These are phyloP conservation scores for Tragulus kanchil DNA, from an alignment of 2,113 vertebrate genomes.

Conservation along the genomic window DNA sequence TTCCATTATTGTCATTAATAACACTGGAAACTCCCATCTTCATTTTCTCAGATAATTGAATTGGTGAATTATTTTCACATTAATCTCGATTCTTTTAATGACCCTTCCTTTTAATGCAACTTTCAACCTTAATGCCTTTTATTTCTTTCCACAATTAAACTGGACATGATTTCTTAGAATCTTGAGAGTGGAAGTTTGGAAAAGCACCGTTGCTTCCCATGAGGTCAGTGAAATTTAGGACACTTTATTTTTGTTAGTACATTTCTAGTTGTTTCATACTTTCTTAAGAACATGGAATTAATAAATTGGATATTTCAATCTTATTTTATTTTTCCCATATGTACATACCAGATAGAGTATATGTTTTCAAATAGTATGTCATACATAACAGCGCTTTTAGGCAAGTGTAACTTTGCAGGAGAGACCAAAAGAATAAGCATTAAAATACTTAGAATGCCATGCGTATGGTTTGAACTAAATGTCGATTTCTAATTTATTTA, in stretches of 20 bases:
- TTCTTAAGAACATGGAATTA: neutral
- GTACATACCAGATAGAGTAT: neutral
- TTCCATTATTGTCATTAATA: slow-evolving; percentile 70
- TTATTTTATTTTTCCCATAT: too few relatives aligned
- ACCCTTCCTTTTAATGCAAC: slow-evolving; percentile 14
- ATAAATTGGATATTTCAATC: slow-evolving; percentile 3
- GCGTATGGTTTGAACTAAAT: neutral
- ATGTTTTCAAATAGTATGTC: neutral
- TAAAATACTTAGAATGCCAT: neutral
- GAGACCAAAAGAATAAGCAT: neutral
- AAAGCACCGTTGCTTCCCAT: slow-evolving; percentile 21
- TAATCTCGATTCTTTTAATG: slow-evolving; percentile 68
- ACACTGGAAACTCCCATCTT: slow-evolving; percentile 63
- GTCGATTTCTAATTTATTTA: neutral
- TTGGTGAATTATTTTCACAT: slow-evolving; percentile 81
- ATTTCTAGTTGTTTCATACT: slow-evolving; percentile 45
- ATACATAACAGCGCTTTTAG: neutral
- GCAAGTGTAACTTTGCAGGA: too few relatives aligned
- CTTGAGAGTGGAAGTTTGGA: slow-evolving; percentile 46
- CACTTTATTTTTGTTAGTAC: slow-evolving; percentile 63
- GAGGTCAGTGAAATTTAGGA: slow-evolving; percentile 41
- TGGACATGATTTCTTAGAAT: slow-evolving; percentile 73
- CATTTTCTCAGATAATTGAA: slow-evolving; percentile 81
- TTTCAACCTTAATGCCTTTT: slow-evolving; percentile 62
- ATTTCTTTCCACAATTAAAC: slow-evolving; percentile 73